These are phyloP conservation scores for Neoaliturus tenellus DNA, from an alignment of 2,888 invertebrate genomes.

Conservation along the genomic window DNA sequence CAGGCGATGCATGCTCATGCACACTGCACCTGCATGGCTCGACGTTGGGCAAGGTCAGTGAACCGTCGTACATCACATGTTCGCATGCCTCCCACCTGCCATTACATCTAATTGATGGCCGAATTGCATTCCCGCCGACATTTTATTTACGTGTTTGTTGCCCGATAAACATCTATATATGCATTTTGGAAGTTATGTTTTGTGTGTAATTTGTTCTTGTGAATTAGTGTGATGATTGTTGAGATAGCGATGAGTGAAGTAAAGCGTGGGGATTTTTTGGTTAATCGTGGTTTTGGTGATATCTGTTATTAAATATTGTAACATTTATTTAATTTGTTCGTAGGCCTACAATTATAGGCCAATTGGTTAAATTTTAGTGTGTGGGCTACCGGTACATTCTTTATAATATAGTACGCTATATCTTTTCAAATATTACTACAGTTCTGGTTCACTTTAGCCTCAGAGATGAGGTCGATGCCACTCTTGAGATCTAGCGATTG, in stretches of 20 bases:
- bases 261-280: neutral
- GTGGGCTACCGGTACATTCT: too few species aligned
- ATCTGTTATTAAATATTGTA: too few species aligned
- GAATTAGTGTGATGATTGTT: neutral
- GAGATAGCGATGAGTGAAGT: neutral
- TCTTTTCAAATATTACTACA: too few species aligned
- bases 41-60: neutral
- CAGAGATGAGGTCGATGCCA: too few species aligned
- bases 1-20: too few species aligned
- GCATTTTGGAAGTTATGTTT: neutral
- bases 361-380: too few species aligned
- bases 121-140: neutral
- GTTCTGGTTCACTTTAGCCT: too few species aligned
- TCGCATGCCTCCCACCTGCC: neutral
- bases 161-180: neutral
- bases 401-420: too few species aligned
- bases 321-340: too few species aligned
- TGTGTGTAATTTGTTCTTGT: neutral
- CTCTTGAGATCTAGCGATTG: too few species aligned
- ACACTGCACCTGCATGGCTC: neutral
- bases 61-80: neutral
- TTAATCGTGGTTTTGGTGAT: too few species aligned
- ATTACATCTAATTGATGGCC: neutral
- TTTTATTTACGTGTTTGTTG: slow-evolving; percentile 15
- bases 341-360: too few species aligned